Base-by-base conservation (phyloP, 2,797 vertebrate species). In the Siniperca undulata region DNA sequence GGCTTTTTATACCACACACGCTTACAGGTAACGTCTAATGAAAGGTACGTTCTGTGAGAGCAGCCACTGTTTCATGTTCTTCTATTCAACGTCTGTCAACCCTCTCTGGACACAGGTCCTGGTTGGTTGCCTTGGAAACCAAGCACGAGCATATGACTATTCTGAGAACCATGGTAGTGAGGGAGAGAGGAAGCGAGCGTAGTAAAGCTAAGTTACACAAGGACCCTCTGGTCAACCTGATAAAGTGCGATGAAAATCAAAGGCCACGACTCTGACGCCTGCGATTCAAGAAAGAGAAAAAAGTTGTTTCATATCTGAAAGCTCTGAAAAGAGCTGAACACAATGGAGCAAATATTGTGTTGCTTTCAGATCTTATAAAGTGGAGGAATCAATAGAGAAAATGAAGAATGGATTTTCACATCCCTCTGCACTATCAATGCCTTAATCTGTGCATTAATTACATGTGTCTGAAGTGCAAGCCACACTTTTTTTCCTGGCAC, bases 81-180 rank as follows among this genome's bases (percentile, higher is more conserved):
- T 82, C 85, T 59, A 74, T 89, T 92, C 89, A 86, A 80, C 11
- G 84, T 91, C 89, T 90, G 81, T 93, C 90, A 90, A 88, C 88
- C 83, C 89, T 91, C 84, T 79, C 82, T 90, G 92, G 88, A 90
- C 92, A 90, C 89, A 86, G 92, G 93, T 94, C 89, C 90, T 90
- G 88, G 92, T 93, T 94, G 85, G 93, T 95, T 94, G 92, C 96
- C 94, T 84, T 94, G 95, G 96, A 94, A 96, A 96, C 30, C 30
- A 30, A 30, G 30, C 30, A 30, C 95, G 83, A 83, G 91, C 90
- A 89, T 90, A 93, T 89, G 91, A 94, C 95, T 95, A 95, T 93
- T 95, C 91, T 87, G 87, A 95, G 92, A 83, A 71, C 82, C 68
- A 53, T 72, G 2, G 85, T 73, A 44, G 87, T 85, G 88, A 94